Conservation (phyloP, 1,140 invertebrate genomes). For the Pristionchus pacificus region DNA sequence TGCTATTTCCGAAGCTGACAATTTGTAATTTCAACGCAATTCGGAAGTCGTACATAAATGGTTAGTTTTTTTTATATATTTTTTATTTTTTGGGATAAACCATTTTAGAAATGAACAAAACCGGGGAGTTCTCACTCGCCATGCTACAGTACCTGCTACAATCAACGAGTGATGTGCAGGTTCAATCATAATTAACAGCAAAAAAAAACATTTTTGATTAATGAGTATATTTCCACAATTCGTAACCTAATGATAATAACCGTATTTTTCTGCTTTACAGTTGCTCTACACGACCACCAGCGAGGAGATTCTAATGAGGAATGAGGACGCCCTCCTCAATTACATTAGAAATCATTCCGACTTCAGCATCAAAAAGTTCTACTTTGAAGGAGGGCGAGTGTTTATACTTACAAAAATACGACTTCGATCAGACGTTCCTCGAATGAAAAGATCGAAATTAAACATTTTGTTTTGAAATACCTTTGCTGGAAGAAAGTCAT, state of each 20-base stretch:
- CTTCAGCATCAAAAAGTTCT: constrained; percentile 47
- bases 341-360: not conserved
- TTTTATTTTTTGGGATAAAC: not conserved
- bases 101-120: constrained; percentile 29
- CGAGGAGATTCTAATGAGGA: not conserved
- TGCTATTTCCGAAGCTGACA: constrained; percentile 43
- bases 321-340: not conserved
- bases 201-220: too few species aligned
- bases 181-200: too few species aligned
- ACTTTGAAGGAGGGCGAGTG: constrained; percentile 32
- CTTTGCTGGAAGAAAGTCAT: too few species aligned
- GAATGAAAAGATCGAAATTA: too few species aligned
- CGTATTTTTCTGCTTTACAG: constrained; percentile 13
- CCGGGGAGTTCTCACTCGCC: constrained; percentile 28
- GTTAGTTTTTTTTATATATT: constrained; percentile 16
- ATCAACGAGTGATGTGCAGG: constrained; percentile 8
- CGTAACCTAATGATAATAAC: not conserved
- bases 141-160: constrained; percentile 41
- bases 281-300: constrained; percentile 6
- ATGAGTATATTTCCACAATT: too few species aligned
- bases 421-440: too few species aligned
- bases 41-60: constrained; percentile 32
- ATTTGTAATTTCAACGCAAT: constrained; percentile 48
- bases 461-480: too few species aligned
- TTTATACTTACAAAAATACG: not conserved